These are phyloP conservation scores for Heteromurus nitidus DNA, from an alignment of 2,888 invertebrate genomes.

Conservation along the genomic window DNA sequence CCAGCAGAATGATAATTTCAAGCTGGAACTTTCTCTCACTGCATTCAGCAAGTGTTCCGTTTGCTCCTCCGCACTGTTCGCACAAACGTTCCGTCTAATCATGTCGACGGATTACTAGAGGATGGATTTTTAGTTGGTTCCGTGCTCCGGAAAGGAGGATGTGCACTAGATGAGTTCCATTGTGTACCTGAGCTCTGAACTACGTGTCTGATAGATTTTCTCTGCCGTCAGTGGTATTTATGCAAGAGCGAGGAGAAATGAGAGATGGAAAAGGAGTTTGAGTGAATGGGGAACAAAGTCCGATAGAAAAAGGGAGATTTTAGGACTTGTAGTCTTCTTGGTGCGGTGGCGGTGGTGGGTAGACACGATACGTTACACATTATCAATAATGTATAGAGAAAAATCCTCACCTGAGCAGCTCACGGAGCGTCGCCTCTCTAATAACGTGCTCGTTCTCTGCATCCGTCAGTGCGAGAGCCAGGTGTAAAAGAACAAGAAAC, in stretches of 20 bases:
- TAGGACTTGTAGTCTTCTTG: conserved; percentile 6
- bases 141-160: conserved; percentile 40
- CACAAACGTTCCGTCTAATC: too few relatives aligned
- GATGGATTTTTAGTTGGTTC: conserved; percentile 34
- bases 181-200: conserved; percentile 51
- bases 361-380: too few relatives aligned
- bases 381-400: background rate
- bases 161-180: conserved; percentile 36
- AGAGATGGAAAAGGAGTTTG: background rate
- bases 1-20: background rate
- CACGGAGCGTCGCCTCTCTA: background rate
- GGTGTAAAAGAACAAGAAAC: background rate
- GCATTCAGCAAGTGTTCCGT: too few relatives aligned
- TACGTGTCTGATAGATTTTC: conserved; percentile 35
- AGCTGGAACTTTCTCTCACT: too few relatives aligned
- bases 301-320: conserved; percentile 12
- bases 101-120: conserved; percentile 47
- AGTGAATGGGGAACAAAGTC: background rate
- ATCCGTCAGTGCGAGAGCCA: background rate
- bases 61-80: too few relatives aligned
- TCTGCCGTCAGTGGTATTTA: conserved; percentile 18
- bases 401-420: background rate
- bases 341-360: background rate
- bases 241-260: background rate
- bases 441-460: background rate